Evolutionary conservation across 2,888 invertebrate genomes (phyloP), one percentile per base, ranked within the genome.

Genomic region (Nomada flava): DNA sequence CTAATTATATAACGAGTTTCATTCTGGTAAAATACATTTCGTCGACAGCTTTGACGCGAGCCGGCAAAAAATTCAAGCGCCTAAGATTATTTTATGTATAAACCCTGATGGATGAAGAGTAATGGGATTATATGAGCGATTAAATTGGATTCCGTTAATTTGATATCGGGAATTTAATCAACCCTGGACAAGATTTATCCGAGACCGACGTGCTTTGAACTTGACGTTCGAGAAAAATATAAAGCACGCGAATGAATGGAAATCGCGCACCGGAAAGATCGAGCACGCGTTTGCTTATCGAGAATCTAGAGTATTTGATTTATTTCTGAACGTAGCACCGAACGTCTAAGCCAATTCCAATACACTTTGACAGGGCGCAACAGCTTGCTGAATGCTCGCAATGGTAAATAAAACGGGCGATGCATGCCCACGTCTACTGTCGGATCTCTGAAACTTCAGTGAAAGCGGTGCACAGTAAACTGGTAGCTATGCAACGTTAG

Each of bases 361-460:
- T 68, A 67, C 36, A n/a, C 59, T 77, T 78, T 59, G 75, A 77
- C 59, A 64, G 64, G 47, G 62, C 67, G 84, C 80, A 84, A 84
- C 84, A 84, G 83, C 68, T 74, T 84, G 65, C 69, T 44, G 76
- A 80, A 76, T 71, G 73, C 71, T 76, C 64, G 71, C 59, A 11
- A 60, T 29, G 44, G 69, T 63, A 70, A 77, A 76, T 73, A 80
- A 73, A 82, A 60, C 64, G 72, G 69, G 72, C 76, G 80, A 70
- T 70, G 62, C 57, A 55, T 53, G 70, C 62, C 55, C 52, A 18
- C 60, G 68, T 68, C 36, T 81, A 81, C 73, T 53, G 74, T 62
- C 65, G 67, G 72, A 68, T 52, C 72, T 53, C 2, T 42, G 70
- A 67, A 82, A 71, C 67, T 75, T 68, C 2, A 50, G 18, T 7